phyloP scores from a whole-genome alignment of 2,797 vertebrate genomes.

The Coranthus polyacanthus region DNA sequence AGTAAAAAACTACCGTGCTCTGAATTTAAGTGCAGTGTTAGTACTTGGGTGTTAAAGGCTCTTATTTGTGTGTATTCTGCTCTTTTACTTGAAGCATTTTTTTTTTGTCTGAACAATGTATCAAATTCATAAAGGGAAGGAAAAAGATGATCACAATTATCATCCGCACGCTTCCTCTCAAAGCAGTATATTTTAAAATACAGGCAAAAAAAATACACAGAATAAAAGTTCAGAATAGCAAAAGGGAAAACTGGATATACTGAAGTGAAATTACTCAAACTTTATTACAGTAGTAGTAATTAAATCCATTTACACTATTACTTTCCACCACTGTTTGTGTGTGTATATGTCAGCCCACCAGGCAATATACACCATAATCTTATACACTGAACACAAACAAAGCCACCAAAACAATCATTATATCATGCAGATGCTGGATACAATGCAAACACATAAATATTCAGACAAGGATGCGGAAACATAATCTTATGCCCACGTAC shows the following conservation, averaged over 20 bases:
- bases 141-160: constrained; percentile 10
- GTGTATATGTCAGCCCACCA: neutral
- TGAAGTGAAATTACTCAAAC: too few relatives aligned
- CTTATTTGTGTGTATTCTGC: too few relatives aligned
- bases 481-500: constrained; percentile 16
- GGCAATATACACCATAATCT: constrained; percentile 3
- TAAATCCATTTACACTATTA: too few relatives aligned
- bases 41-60: too few relatives aligned
- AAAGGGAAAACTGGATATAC: neutral
- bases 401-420: constrained; percentile 18
- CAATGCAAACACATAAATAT: constrained; percentile 6
- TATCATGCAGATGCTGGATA: constrained; percentile 16
- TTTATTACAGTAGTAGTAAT: too few relatives aligned
- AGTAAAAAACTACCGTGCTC: too few relatives aligned
- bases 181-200: constrained; percentile 2
- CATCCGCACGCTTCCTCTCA: neutral
- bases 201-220: neutral
- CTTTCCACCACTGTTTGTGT: neutral
- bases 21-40: too few relatives aligned
- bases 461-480: constrained; percentile 9
- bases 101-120: neutral
- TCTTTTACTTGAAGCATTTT: neutral
- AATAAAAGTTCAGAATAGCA: constrained; percentile 1
- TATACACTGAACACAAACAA: constrained; percentile 19
- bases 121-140: neutral